Conservation (phyloP, 2,113 vertebrate genomes). For the Antennarius striatus region DNA sequence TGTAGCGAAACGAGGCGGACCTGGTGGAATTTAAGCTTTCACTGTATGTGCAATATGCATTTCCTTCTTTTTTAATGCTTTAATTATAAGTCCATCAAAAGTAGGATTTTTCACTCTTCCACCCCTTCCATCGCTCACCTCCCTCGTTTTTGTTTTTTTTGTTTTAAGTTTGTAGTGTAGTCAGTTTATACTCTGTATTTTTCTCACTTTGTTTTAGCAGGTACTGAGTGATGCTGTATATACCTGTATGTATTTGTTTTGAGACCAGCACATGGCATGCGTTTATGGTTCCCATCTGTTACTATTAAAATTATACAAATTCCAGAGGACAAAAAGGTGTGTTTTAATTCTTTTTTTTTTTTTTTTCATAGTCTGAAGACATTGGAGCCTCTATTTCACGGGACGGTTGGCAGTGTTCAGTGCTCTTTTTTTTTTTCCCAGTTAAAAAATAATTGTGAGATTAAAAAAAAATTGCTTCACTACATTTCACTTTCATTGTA, state of each 20-base stretch:
- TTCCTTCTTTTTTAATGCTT: constrained; percentile 87
- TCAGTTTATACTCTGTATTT: constrained; percentile 85
- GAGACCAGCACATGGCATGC: constrained; percentile 94
- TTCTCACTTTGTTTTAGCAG: constrained; percentile 97
- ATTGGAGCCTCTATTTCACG: constrained; percentile 78
- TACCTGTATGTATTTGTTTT: constrained; percentile 86
- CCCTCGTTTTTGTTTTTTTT: constrained; percentile 69
- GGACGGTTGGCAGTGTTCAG: constrained; percentile 51
- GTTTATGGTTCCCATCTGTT: constrained; percentile 91
- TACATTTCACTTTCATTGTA: constrained; percentile 90
- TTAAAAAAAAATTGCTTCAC: constrained; percentile 83
- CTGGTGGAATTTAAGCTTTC: constrained; percentile 92
- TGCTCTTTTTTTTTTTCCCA: constrained; percentile 73
- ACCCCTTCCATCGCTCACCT: constrained; percentile 82
- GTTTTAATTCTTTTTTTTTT: constrained; percentile 81
- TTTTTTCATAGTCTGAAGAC: constrained; percentile 79
- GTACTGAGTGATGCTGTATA: constrained; percentile 98
- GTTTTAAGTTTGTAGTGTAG: constrained; percentile 87
- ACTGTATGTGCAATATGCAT: constrained; percentile 99
- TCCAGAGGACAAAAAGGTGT: constrained; percentile 87
- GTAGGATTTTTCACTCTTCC: constrained; percentile 83
- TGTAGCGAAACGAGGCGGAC: constrained; percentile 81
- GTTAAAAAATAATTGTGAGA: constrained; percentile 81
- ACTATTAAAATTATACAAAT: constrained; percentile 85
- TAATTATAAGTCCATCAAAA: constrained; percentile 85